Evolutionary conservation across 2,888 invertebrate genomes (phyloP).

Genomic region (Athalia rosae): DNA sequence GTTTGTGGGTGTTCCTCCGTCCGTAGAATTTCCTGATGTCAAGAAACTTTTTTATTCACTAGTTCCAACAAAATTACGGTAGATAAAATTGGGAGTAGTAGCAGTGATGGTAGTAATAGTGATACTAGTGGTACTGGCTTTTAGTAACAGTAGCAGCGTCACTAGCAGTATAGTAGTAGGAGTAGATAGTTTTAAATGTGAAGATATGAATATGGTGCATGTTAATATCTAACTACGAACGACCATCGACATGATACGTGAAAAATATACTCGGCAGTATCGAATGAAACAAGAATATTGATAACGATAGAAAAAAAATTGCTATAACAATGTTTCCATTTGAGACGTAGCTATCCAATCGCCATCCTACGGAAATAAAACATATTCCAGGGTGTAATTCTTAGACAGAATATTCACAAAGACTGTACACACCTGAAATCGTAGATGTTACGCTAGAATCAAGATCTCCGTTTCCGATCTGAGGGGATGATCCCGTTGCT

Average conservation of each 20-base stretch:
- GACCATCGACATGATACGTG: background rate
- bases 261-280: background rate
- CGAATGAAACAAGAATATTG: conserved; percentile 14
- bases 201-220: too few species aligned
- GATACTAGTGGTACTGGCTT: too few species aligned
- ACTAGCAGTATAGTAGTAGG: too few species aligned
- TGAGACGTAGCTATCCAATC: conserved; percentile 34
- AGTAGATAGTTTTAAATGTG: too few species aligned
- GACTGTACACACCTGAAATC: background rate
- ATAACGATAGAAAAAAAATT: conserved; percentile 19
- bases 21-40: conserved; percentile 40
- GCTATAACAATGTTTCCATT: conserved; percentile 22
- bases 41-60: conserved; percentile 33
- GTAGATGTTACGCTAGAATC: background rate
- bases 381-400: conserved; percentile 16
- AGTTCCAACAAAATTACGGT: background rate
- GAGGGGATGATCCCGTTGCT: background rate
- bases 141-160: too few species aligned
- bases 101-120: too few species aligned
- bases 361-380: conserved; percentile 37
- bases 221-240: background rate
- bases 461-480: background rate
- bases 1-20: conserved; percentile 21
- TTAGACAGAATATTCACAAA: background rate
- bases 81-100: background rate